Evolutionary conservation across 2,888 invertebrate genomes (phyloP), one percentile per base, ranked within the genome.

Genomic region (Carterocephalus palaemon): DNA sequence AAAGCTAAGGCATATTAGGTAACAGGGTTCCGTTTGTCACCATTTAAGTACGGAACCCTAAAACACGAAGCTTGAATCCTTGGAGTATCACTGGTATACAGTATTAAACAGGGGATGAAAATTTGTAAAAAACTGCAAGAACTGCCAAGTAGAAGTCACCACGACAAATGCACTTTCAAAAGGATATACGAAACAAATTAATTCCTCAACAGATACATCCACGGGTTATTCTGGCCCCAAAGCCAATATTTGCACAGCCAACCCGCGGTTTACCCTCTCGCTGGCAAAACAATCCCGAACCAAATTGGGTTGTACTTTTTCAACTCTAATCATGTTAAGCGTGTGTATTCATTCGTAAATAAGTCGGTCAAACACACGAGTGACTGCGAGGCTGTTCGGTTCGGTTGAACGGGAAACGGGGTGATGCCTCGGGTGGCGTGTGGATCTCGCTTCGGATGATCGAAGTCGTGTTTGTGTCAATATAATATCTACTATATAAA

Each of bases 281-380:
- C 22, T 16, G 28, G 42, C 20, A 43, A 43, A 43, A 43, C 43
- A 43, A 43, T 43, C 29, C 43, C 5, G 15, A 23, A 16, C 34
- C 22, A 43, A 43, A 43, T 43, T 43, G 43, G 36, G 43, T 43
- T 36, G 36, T 43, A 43, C 43, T 43, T 43, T 43, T 43, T 36
- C 43, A 36, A 42, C 22, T 43, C 34, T 43, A 43, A 43, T 43
- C 36, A 43, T 43, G 43, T 36, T 43, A 36, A 43, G 43, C 36
- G 20, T 36, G 43, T 42, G 28, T 43, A 43, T 49, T 58, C 63
- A 55, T 54, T 57, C 52, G 64, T 62, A 67, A 67, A 49, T 58
- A 66, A 67, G 56, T 67, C 61, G 64, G 62, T 62, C 65, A 64
- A 62, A 62, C 62, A 43, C 34, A 43, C 55, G 52, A 49, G 10